phyloP scores from a whole-genome alignment of 2,888 invertebrate species.

The Erebia ligea region DNA sequence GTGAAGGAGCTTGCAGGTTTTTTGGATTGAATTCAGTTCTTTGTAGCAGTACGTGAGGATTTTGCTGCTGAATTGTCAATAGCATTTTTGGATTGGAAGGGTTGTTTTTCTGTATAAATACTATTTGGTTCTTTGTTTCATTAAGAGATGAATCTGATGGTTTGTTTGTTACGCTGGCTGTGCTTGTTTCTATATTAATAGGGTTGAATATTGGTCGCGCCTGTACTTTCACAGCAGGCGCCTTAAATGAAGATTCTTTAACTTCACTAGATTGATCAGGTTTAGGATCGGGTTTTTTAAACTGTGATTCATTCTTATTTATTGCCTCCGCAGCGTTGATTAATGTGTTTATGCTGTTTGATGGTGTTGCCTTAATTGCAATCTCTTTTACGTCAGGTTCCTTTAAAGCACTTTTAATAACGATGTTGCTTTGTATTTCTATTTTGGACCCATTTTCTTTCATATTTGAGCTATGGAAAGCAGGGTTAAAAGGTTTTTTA shows the following conservation, averaged over 20 bases:
- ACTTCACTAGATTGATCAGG: conserved; percentile 50
- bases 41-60: conserved; percentile 68
- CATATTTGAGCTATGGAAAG: conserved; percentile 46
- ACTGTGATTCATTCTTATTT: conserved; percentile 62
- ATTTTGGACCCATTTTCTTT: conserved; percentile 56
- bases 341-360: conserved; percentile 56
- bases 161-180: conserved; percentile 58
- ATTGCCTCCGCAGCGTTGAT: conserved; percentile 70
- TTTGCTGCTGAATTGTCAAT: conserved; percentile 68
- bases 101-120: conserved; percentile 71
- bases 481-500: conserved; percentile 54
- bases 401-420: conserved; percentile 65
- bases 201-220: conserved; percentile 58
- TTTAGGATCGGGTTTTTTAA: conserved; percentile 60
- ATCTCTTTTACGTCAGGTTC: conserved; percentile 50
- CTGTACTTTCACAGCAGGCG: conserved; percentile 39
- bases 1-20: conserved; percentile 80
- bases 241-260: conserved; percentile 48
- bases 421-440: conserved; percentile 74
- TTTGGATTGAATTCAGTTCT: conserved; percentile 71
- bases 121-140: conserved; percentile 71
- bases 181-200: conserved; percentile 58
- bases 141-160: conserved; percentile 56
- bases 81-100: conserved; percentile 67
- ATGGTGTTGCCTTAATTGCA: conserved; percentile 36